Evolutionary conservation across 2,113 vertebrate genomes (phyloP).

Genomic region (Microtus montanus): DNA sequence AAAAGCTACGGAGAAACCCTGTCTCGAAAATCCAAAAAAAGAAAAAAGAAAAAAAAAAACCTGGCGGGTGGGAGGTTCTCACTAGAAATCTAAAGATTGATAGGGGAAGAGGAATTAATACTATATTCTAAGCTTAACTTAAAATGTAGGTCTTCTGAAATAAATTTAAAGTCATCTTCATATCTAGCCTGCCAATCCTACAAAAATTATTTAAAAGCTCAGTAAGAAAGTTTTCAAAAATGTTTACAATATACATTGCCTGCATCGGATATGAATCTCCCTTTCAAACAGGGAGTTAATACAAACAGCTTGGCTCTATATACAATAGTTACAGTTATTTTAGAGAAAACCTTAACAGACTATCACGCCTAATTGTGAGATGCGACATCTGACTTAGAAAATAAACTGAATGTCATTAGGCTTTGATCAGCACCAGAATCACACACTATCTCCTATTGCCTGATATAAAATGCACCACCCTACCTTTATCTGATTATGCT

Average conservation of each 20-base stretch:
- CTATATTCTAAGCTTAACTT: slow-evolving; percentile 33
- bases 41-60: too few species aligned
- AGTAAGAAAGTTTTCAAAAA: slow-evolving; percentile 9
- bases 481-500: slow-evolving; percentile 46
- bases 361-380: slow-evolving; percentile 45
- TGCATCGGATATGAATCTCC: not conserved
- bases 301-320: not conserved
- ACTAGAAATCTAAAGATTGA: slow-evolving; percentile 31
- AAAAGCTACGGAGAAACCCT: too few species aligned
- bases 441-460: slow-evolving; percentile 24
- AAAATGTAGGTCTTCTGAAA: slow-evolving; percentile 32
- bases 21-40: too few species aligned
- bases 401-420: not conserved
- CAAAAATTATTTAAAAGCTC: slow-evolving; percentile 47
- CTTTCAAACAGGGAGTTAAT: slow-evolving; percentile 42
- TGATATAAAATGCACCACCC: slow-evolving; percentile 31
- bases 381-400: slow-evolving; percentile 31
- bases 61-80: not conserved
- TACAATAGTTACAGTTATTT: not conserved
- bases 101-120: not conserved
- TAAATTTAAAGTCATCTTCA: slow-evolving; percentile 20
- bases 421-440: slow-evolving; percentile 41
- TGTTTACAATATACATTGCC: not conserved
- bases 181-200: not conserved
- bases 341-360: not conserved